Evolutionary conservation across 1,140 invertebrate genomes (phyloP).

Genomic region (Harpegnathos saltator): DNA sequence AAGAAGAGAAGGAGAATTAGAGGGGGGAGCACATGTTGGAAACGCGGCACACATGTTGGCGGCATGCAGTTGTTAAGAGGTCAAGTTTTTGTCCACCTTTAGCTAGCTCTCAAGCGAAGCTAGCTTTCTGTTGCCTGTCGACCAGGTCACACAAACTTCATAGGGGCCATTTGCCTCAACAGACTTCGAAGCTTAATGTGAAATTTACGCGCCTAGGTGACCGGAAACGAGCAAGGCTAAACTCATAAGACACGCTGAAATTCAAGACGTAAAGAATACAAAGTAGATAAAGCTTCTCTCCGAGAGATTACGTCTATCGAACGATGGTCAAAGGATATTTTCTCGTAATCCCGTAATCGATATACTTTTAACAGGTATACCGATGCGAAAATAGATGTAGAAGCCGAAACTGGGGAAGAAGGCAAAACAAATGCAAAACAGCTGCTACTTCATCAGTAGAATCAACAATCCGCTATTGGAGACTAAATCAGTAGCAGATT

Average conservation of each 20-base stretch:
- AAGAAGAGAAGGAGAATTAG: conserved; percentile 68
- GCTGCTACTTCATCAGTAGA: neutral
- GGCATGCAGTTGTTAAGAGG: conserved; percentile 85
- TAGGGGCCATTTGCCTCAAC: conserved; percentile 48
- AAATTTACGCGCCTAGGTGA: conserved; percentile 59
- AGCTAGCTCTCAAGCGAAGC: too few species aligned
- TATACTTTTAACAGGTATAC: too few species aligned
- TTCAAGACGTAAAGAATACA: conserved; percentile 51
- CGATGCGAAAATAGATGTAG: neutral
- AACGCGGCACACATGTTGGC: conserved; percentile 83
- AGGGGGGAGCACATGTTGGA: conserved; percentile 78
- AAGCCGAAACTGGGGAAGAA: neutral
- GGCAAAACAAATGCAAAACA: neutral
- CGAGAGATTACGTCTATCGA: conserved; percentile 26
- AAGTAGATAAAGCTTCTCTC: conserved; percentile 46
- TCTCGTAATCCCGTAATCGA: neutral
- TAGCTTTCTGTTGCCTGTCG: conserved; percentile 47
- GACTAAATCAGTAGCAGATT: too few species aligned
- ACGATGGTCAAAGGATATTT: neutral
- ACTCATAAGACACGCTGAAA: conserved; percentile 70
- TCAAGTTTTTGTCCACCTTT: conserved; percentile 84
- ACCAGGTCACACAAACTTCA: conserved; percentile 1
- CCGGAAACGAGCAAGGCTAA: conserved; percentile 55
- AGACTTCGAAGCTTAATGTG: conserved; percentile 66
- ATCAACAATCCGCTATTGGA: too few species aligned